Conservation (phyloP, 2,888 invertebrate species). For the Rotaria socialis region DNA sequence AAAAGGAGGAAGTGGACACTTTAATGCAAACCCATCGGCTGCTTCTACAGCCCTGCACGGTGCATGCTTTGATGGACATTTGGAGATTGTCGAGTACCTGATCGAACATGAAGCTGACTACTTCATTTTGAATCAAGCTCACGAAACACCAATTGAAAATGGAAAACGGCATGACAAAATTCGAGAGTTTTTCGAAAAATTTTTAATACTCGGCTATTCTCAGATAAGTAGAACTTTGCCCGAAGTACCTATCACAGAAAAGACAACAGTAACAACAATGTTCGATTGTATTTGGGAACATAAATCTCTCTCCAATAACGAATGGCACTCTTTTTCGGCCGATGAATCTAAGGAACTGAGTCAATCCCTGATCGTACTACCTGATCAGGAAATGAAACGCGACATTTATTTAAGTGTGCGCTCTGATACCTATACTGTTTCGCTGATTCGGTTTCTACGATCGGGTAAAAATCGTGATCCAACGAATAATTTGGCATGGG, state of each 20-base stretch:
- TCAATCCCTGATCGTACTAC: neutral
- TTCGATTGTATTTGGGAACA: constrained; percentile 9
- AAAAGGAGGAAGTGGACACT: neutral
- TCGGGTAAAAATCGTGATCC: neutral
- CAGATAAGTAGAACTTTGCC: neutral
- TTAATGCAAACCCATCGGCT: neutral
- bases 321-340: neutral
- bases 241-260: neutral
- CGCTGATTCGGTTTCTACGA: neutral
- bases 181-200: neutral
- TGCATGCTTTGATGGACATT: neutral
- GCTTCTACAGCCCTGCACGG: constrained; percentile 22
- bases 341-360: neutral
- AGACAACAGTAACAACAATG: no score
- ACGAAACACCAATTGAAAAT: neutral
- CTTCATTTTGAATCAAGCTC: neutral
- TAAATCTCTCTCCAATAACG: neutral
- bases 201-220: neutral
- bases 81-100: neutral
- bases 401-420: neutral
- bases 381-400: neutral
- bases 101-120: neutral
- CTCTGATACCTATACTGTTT: neutral
- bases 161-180: neutral
- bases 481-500: neutral